Percentiles rank a stretch among this genome's conserved stretches.
These are phyloP conservation scores for Drosophila obscura DNA, from an alignment of 1,140 invertebrate genomes.

Conservation along the genomic window DNA sequence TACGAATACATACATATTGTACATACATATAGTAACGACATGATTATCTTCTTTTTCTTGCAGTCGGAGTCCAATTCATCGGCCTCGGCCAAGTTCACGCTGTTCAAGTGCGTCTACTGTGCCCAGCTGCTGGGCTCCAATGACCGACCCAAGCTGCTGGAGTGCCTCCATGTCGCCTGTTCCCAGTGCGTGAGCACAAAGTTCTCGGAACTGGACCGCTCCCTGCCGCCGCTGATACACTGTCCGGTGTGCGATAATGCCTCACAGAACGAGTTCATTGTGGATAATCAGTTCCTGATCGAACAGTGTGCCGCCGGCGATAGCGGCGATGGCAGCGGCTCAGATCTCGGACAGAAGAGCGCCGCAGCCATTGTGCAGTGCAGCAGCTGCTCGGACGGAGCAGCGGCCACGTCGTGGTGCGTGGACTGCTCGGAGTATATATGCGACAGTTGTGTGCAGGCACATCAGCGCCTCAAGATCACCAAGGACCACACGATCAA, in stretches of 20 bases:
- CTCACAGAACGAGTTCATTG: constrained; percentile 87
- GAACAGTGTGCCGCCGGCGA: constrained; percentile 85
- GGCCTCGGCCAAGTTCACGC: constrained; percentile 84
- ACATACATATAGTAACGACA: too few species aligned
- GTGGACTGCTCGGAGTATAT: constrained; percentile 95
- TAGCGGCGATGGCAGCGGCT: constrained; percentile 70
- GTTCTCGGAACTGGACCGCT: constrained; percentile 86
- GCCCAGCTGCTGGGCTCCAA: constrained; percentile 86
- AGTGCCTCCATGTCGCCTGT: constrained; percentile 94
- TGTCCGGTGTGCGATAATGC: constrained; percentile 88
- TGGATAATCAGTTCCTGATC: constrained; percentile 91
- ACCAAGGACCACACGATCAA: constrained; percentile 97
- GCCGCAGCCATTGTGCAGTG: constrained; percentile 84
- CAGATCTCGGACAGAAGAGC: constrained; percentile 53
- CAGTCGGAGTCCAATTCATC: constrained; percentile 82
- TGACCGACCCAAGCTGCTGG: constrained; percentile 90
- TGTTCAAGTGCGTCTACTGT: constrained; percentile 87
- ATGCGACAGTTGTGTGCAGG: constrained; percentile 93
- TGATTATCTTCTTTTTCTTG: constrained; percentile 19
- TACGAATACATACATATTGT: neutral
- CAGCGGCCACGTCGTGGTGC: constrained; percentile 92
- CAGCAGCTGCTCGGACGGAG: constrained; percentile 93
- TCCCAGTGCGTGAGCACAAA: constrained; percentile 89
- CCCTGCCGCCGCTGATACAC: constrained; percentile 82
- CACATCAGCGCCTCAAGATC: constrained; percentile 91